Base-by-base conservation (phyloP, 2,113 vertebrate genomes). In the Sylvia atricapilla region DNA sequence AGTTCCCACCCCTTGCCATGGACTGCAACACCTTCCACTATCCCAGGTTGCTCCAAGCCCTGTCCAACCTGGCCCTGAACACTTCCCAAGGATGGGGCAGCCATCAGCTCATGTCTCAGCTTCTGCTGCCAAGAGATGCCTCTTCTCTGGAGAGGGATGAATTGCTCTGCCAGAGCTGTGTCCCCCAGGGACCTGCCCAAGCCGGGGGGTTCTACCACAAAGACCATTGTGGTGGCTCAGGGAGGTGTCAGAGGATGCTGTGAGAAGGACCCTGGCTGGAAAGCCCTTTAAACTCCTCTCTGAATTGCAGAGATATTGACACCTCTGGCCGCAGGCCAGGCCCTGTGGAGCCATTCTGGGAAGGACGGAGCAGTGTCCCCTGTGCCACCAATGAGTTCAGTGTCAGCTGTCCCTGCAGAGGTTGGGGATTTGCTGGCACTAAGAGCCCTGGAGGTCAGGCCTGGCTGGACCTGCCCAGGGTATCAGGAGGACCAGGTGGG, bases 171-270 rank as follows among this genome's bases (percentile, higher is more conserved):
- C 60, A 43, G 35, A 41, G 33, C 59, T 35, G 7, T 14, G 7
- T 15, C 44, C 63, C 39, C 35, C 68, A 43, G 35, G 63, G 30
- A 91, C 4, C 68, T 59, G n/a, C 43, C 18, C 31, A 6, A n/a
- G 25, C 13, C 1, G 0, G 12, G 7, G 8, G 1, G 31, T 87
- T 59, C 69, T 56, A 67, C 15, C 37, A 3, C 18, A 2, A 3
- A 20, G 12, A 20, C 15, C 13, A 2, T 10, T 2, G 7, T 15
- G 39, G 49, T 33, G 18, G 53, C 77, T 69, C 59, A 43, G 10
- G 18, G 49, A 18, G 2, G 5, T 62, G 20, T 59, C 84, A 43
- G 63, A 50, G 52, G 35, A 47, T 44, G 39, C n/a, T 0, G 1
- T 47, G 50, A 68, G 70, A 18, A 76, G 35, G 14, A 47, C 21